Conservation (phyloP, 1,140 invertebrate genomes). For the Ceratitis capitata region DNA sequence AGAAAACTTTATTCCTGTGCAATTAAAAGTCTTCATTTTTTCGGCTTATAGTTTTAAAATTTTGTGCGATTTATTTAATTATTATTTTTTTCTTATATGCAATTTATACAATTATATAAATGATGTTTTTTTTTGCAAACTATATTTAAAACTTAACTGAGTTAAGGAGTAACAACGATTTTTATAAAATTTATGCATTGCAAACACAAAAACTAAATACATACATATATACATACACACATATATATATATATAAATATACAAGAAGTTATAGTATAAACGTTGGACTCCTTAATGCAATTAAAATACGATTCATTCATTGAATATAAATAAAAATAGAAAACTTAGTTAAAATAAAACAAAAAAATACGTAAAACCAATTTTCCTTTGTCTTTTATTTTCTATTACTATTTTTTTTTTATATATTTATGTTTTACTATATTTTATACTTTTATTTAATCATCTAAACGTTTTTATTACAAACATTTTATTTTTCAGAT, state of each 20-base stretch:
- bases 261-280: conserved; percentile 38
- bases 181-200: conserved; percentile 25
- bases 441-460: no score
- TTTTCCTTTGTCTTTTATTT: conserved; percentile 11
- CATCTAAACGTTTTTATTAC: no score
- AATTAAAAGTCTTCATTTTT: conserved; percentile 37
- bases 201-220: conserved; percentile 11
- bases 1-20: background rate
- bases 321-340: conserved; percentile 40
- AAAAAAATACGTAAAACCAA: conserved; percentile 20
- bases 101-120: conserved; percentile 39
- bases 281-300: conserved; percentile 18
- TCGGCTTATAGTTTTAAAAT: conserved; percentile 8
- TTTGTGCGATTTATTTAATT: conserved; percentile 37
- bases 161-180: conserved; percentile 33
- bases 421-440: background rate
- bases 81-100: conserved; percentile 8
- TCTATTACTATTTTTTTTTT: background rate
- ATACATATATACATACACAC: conserved; percentile 29
- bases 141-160: conserved; percentile 14
- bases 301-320: conserved; percentile 42
- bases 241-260: no score
- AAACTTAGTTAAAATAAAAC: conserved; percentile 38
- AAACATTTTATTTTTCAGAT: background rate
- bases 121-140: conserved; percentile 26